Conservation (phyloP, 2,888 invertebrate genomes). For the Galeruca laticollis region DNA sequence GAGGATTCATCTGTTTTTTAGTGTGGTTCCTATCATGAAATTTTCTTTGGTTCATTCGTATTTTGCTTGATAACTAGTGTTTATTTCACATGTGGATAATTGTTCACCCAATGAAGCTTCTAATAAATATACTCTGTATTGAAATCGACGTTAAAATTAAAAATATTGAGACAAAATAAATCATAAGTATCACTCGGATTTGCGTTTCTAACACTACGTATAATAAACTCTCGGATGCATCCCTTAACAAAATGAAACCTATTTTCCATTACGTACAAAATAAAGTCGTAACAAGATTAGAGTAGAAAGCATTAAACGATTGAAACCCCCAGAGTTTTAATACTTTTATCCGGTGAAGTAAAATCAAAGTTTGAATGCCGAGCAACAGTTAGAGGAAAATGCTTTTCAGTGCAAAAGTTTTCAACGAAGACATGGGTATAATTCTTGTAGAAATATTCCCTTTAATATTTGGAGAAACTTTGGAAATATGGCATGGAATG, state of each 20-base stretch:
- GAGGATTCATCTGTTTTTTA: too few relatives aligned
- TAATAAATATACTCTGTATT: too few relatives aligned
- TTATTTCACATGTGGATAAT: too few relatives aligned
- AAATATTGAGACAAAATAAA: not conserved
- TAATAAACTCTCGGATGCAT: slow-evolving; percentile 31
- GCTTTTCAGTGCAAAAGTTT: slow-evolving; percentile 18
- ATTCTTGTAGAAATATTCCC: slow-evolving; percentile 14
- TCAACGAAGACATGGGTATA: slow-evolving; percentile 13
- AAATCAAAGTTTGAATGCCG: slow-evolving; percentile 43
- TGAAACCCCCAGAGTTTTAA: slow-evolving; percentile 41
- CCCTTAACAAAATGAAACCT: slow-evolving; percentile 34
- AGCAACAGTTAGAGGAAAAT: slow-evolving; percentile 37
- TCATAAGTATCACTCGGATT: not conserved
- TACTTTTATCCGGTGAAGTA: slow-evolving; percentile 40
- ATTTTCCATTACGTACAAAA: slow-evolving; percentile 38
- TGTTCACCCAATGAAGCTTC: too few relatives aligned
- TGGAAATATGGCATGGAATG: slow-evolving; percentile 3
- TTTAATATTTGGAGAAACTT: slow-evolving; percentile 5
- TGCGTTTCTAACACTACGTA: not conserved
- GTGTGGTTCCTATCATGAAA: too few relatives aligned
- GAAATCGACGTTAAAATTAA: too few relatives aligned
- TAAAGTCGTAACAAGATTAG: slow-evolving; percentile 40
- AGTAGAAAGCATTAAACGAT: slow-evolving; percentile 43
- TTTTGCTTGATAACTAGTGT: too few relatives aligned
- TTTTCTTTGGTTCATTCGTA: too few relatives aligned